Evolutionary conservation across 2,113 vertebrate species (phyloP), one percentile per base, ranked within the genome.

Genomic region (Tauraco erythrolophus): DNA sequence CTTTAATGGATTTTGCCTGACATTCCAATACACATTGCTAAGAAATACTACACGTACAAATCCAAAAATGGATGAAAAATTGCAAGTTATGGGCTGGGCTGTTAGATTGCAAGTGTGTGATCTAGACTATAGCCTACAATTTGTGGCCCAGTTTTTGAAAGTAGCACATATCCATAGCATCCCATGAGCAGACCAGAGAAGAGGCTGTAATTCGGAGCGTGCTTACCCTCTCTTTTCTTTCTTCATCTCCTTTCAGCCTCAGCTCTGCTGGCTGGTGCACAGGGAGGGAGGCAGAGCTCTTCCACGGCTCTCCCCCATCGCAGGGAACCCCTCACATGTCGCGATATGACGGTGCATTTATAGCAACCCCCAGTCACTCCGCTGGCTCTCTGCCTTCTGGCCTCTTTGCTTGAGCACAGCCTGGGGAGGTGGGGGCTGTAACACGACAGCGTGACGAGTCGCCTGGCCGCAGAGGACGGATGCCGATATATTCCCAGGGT

Each of bases 381-480:
- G 17, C 11, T 51, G 56, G 3, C 33, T 43, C 24, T 50, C 77
- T 91, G 30, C 9, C 54, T 68, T 53, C 69, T n/a, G 57, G 39
- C 7, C 25, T 62, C n/a, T 57, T 46, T 41, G 57, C 70, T 46
- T 51, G 60, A 77, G 33, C 27, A 80, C 60, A 68, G 8, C 14
- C 37, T 31, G 30, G 48, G 53, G 51, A 72, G 39, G n/a, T 24
- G 41, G 21, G 57, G 5, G 3, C 19, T 76, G 35, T 31, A 60
- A 14, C 8, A 19, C 3, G 35, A 10, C 51, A 71, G 60, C 0
- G 0, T 43, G 9, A 4, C 0, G 8, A 51, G 33, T 61, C 1
- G 1, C 66, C 54, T 48, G 61, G 9, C 11, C 0, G 0, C 25
- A 17, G 43, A 4, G 33, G 5, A 33, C 0, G 0, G 7, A 19